Conservation (phyloP, 2,797 vertebrate species). For the Naso thynnoides region DNA sequence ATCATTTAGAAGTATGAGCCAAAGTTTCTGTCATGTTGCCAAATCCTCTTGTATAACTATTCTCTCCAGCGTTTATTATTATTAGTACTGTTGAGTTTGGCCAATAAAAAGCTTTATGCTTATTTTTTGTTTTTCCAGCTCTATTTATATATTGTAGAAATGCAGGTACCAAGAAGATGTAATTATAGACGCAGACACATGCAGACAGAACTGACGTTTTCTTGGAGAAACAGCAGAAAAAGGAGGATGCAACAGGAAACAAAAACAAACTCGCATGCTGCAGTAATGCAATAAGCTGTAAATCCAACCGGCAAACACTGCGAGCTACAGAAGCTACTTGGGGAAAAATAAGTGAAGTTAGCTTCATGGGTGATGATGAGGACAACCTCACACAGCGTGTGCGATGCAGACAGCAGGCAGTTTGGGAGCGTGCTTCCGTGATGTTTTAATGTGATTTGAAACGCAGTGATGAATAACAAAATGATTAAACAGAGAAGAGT, state of each 20-base stretch:
- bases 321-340: slow-evolving; percentile 15
- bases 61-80: too few relatives aligned
- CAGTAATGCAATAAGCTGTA: slow-evolving; percentile 70
- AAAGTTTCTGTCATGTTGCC: too few relatives aligned
- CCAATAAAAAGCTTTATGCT: rapidly evolving
- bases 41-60: too few relatives aligned
- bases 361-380: slow-evolving; percentile 7
- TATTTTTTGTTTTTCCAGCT: not conserved
- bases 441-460: slow-evolving; percentile 3
- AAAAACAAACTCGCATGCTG: slow-evolving; percentile 77
- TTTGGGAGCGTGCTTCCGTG: slow-evolving; percentile 27
- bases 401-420: slow-evolving; percentile 32
- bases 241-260: slow-evolving; percentile 42
- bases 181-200: slow-evolving; percentile 68
- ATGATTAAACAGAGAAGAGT: not conserved
- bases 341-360: slow-evolving; percentile 1
- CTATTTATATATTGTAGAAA: not conserved
- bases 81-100: not conserved
- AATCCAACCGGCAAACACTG: slow-evolving; percentile 76
- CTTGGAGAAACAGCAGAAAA: slow-evolving; percentile 58
- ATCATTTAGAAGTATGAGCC: too few relatives aligned
- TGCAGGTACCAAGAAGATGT: slow-evolving; percentile 5
- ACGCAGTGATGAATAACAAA: not conserved
- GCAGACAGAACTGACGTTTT: slow-evolving; percentile 71
- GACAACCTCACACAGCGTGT: slow-evolving; percentile 1